Evolutionary conservation across 2,797 vertebrate genomes (phyloP).

Genomic region (Hippocampus kuda): DNA sequence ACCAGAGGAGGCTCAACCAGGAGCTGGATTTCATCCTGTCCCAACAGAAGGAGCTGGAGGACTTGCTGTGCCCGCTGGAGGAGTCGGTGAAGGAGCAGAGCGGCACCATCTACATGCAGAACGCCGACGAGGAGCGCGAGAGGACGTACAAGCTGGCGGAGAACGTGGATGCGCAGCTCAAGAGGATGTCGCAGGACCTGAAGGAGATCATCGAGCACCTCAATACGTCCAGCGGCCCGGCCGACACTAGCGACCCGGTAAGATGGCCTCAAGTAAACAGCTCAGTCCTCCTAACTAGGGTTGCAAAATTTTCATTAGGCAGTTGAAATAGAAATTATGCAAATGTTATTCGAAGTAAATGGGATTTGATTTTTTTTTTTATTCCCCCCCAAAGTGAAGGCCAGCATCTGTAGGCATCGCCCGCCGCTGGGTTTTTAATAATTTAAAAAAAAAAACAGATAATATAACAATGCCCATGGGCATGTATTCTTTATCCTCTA

Average conservation of each 20-base stretch:
- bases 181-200: constrained; percentile 87
- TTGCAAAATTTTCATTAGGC: too few relatives aligned
- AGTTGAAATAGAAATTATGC: too few relatives aligned
- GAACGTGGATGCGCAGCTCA: constrained; percentile 84
- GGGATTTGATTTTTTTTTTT: too few relatives aligned
- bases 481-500: too few relatives aligned
- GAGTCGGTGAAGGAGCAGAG: constrained; percentile 93
- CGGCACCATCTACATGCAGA: constrained; percentile 93
- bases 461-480: too few relatives aligned
- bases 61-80: constrained; percentile 83
- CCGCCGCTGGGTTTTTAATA: too few relatives aligned
- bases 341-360: too few relatives aligned
- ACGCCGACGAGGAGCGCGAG: constrained; percentile 90
- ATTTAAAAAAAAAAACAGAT: too few relatives aligned
- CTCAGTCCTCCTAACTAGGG: not conserved
- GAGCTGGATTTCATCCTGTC: constrained; percentile 96
- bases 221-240: constrained; percentile 74
- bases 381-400: too few relatives aligned
- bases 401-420: too few relatives aligned
- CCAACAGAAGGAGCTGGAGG: constrained; percentile 96
- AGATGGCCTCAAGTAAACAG: constrained; percentile 15
- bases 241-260: constrained; percentile 77
- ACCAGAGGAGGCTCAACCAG: constrained; percentile 91
- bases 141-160: constrained; percentile 89
- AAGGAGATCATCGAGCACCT: constrained; percentile 85